phyloP scores from a whole-genome alignment of 1,140 invertebrate species.

The Rhopalosiphum maidis region DNA sequence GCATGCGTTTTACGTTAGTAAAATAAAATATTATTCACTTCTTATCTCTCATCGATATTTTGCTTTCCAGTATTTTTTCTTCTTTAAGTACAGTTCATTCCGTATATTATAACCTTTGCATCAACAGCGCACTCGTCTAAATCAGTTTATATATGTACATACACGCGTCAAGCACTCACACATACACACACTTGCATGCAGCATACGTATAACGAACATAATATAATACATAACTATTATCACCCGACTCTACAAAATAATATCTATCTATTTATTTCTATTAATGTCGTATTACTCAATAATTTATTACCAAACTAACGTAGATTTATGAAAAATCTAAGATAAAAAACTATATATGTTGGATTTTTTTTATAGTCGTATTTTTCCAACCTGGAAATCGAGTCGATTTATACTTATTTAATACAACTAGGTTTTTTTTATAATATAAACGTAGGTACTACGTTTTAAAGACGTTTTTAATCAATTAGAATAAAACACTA shows the following conservation, averaged over 20 bases:
- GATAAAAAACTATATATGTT: background rate
- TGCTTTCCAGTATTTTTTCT: background rate
- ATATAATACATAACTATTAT: background rate
- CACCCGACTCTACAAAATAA: background rate
- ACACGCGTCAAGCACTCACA: background rate
- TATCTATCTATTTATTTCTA: background rate
- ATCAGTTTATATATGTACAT: background rate
- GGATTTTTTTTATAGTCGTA: background rate
- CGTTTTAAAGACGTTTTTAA: background rate
- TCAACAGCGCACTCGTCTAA: background rate
- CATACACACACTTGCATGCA: background rate
- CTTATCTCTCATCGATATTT: background rate
- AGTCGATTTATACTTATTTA: background rate
- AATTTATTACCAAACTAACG: background rate
- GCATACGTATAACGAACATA: too few relatives aligned
- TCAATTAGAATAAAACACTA: constrained; percentile 19
- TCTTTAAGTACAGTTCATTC: background rate
- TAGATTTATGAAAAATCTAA: background rate
- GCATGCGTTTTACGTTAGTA: constrained; percentile 12
- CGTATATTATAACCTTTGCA: background rate
- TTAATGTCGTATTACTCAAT: background rate
- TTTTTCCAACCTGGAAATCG: background rate
- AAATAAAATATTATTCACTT: background rate
- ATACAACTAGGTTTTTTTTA: background rate
- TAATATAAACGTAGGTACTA: constrained; percentile 4